A percentile compares a stretch with the other conserved stretches of the same genome.
Conservation (phyloP, 2,113 vertebrate genomes). For the Drymodes brunneopygia region DNA sequence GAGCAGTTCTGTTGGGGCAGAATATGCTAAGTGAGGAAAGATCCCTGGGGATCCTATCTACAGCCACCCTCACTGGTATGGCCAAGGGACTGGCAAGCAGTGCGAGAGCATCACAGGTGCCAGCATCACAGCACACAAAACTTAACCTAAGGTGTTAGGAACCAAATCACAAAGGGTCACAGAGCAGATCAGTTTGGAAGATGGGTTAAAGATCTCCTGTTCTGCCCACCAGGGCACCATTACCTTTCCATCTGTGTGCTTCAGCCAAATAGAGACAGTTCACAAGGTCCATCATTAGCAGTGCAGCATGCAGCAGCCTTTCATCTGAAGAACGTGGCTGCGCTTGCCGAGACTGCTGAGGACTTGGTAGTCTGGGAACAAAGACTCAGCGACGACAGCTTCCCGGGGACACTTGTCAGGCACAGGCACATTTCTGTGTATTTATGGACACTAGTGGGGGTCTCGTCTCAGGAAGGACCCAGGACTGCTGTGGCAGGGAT, state of each 20-base stretch:
- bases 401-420: neutral
- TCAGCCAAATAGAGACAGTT: neutral
- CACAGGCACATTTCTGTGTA: neutral
- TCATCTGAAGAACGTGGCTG: neutral
- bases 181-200: neutral
- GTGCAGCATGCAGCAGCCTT: neutral
- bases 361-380: neutral
- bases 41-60: neutral
- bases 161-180: neutral
- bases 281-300: neutral
- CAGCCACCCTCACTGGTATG: neutral
- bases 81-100: neutral
- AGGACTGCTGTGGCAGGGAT: neutral
- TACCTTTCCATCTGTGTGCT: neutral
- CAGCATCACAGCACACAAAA: accelerated
- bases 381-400: neutral
- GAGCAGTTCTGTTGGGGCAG: neutral
- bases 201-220: neutral
- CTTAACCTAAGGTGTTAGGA: neutral
- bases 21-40: neutral
- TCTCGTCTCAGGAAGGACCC: neutral
- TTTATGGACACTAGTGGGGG: neutral
- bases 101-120: neutral
- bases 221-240: neutral
- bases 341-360: neutral